Evolutionary conservation across 2,113 vertebrate species (phyloP).

Genomic region (Oreochromis tanganicae): DNA sequence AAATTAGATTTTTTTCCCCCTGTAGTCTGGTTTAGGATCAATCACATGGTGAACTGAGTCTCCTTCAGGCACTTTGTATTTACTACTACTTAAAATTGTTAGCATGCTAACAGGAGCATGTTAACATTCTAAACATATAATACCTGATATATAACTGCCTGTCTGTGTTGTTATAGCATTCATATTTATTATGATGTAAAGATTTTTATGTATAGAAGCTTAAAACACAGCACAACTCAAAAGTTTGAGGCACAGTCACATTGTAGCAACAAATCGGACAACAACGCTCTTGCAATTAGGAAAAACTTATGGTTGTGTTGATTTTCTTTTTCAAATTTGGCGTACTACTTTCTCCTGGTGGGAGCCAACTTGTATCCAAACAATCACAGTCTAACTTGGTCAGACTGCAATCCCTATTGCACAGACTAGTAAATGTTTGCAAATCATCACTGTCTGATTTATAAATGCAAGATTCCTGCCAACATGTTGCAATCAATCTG

Average conservation of each 20-base stretch:
- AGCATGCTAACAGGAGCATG: background rate
- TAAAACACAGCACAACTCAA: background rate
- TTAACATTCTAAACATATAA: background rate
- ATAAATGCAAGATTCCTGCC: background rate
- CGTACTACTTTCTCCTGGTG: background rate
- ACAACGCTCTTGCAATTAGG: background rate
- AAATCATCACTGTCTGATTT: background rate
- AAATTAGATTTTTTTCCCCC: background rate
- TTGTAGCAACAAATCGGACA: background rate
- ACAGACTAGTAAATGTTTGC: background rate
- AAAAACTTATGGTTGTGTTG: background rate
- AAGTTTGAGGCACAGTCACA: background rate
- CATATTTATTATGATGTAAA: background rate
- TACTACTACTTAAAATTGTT: background rate
- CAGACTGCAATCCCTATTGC: background rate
- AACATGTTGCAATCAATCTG: background rate
- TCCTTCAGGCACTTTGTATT: background rate
- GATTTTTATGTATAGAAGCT: background rate
- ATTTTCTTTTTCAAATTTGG: background rate
- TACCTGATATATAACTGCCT: background rate
- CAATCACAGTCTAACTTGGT: background rate
- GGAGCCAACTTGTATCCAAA: background rate
- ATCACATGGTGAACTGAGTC: background rate
- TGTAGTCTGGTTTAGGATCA: background rate
- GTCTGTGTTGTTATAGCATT: background rate